phyloP scores from a whole-genome alignment of 2,888 invertebrate genomes.

The Caradrina clavipalpis region DNA sequence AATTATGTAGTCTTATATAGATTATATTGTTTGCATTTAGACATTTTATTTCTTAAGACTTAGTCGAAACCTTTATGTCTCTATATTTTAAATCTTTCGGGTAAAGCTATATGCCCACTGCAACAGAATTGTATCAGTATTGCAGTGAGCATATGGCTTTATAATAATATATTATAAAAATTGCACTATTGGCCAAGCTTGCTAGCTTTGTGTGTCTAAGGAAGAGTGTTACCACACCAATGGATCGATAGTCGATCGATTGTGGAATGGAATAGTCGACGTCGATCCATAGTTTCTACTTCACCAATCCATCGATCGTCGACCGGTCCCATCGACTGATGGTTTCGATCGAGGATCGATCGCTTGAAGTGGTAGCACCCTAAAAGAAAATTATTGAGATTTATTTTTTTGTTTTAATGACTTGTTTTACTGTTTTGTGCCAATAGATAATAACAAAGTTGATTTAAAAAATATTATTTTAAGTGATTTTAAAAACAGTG shows the following conservation, averaged over 20 bases:
- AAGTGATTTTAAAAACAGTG: slow-evolving; percentile 17
- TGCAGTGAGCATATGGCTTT: slow-evolving; percentile 34
- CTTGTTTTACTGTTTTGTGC: slow-evolving; percentile 32
- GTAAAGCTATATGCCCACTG: slow-evolving; percentile 23
- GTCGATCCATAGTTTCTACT: no score
- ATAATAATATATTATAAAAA: slow-evolving; percentile 16
- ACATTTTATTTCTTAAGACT: slow-evolving; percentile 41
- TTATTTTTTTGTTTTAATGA: slow-evolving; percentile 5
- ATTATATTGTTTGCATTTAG: slow-evolving; percentile 59
- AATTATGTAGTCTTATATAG: slow-evolving; percentile 45
- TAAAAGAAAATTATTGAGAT: slow-evolving; percentile 18
- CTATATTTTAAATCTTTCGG: slow-evolving; percentile 36
- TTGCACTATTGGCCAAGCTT: slow-evolving; percentile 63
- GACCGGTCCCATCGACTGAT: no score
- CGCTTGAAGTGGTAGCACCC: no score
- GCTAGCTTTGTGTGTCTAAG: slow-evolving; percentile 57
- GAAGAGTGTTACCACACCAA: background rate
- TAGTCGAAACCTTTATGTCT: slow-evolving; percentile 26
- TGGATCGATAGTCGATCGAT: no score
- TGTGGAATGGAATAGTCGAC: no score
- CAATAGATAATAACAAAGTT: slow-evolving; percentile 3
- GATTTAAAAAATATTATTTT: background rate
- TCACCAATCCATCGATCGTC: no score
- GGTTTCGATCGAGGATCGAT: no score
- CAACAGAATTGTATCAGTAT: slow-evolving; percentile 1